phyloP scores from a whole-genome alignment of 2,113 vertebrate genomes.

The Herpailurus yagouaroundi region DNA sequence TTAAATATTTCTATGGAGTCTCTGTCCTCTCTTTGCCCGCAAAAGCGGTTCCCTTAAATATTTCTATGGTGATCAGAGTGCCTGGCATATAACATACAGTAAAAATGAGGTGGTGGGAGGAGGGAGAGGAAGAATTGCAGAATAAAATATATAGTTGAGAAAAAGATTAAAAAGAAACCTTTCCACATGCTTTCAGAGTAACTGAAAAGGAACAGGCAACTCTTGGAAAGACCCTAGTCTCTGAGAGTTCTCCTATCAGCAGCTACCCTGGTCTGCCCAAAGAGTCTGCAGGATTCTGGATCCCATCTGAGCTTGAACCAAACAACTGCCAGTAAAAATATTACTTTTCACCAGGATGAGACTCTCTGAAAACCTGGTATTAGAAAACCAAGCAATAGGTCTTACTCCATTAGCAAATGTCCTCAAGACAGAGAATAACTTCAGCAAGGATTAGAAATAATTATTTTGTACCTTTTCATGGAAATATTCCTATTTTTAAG shows the following conservation, averaged over 20 bases:
- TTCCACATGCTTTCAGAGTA: background rate
- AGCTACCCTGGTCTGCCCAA: background rate
- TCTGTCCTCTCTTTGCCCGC: no score
- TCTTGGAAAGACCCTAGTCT: background rate
- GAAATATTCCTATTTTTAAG: background rate
- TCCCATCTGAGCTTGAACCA: background rate
- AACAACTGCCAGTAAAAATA: background rate
- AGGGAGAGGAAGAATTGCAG: background rate
- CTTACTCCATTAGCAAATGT: background rate
- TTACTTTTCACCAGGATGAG: background rate
- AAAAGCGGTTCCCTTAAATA: background rate
- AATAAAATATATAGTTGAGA: background rate
- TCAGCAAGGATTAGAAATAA: background rate
- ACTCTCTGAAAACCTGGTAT: background rate
- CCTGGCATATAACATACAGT: background rate
- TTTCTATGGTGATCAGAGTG: background rate
- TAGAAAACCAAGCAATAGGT: background rate
- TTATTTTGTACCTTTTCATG: background rate
- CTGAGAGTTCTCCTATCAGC: background rate
- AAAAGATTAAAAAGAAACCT: background rate
- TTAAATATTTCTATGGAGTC: background rate
- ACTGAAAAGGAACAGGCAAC: background rate
- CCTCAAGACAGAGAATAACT: background rate
- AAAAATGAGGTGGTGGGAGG: background rate
- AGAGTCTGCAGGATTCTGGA: background rate